Conservation (phyloP, 2,113 vertebrate genomes). For the Sciurus niger region DNA sequence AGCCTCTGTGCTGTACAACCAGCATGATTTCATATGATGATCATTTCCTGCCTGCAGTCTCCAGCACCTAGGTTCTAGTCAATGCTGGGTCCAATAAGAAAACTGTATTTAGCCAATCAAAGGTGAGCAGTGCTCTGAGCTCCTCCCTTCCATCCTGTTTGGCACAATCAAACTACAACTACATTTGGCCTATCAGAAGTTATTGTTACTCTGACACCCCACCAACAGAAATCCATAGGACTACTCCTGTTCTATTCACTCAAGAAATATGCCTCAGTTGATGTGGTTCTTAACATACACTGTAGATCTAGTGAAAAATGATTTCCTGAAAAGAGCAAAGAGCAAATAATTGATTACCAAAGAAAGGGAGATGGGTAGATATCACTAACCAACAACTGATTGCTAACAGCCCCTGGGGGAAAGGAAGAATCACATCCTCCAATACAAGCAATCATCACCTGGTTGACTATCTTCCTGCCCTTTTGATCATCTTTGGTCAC, state of each 20-base stretch:
- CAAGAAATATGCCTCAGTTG: background rate
- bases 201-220: too few species aligned
- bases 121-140: background rate
- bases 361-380: too few species aligned
- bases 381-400: too few species aligned
- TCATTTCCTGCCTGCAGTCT: background rate
- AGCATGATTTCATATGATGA: accelerated
- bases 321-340: background rate
- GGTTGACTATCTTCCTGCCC: too few species aligned
- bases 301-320: background rate
- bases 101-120: background rate
- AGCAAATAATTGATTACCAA: too few species aligned
- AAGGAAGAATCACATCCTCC: too few species aligned
- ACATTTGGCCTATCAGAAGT: background rate
- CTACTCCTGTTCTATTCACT: background rate
- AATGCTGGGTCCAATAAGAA: background rate
- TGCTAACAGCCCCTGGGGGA: too few species aligned
- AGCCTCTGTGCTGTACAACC: accelerated
- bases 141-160: too few species aligned
- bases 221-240: background rate
- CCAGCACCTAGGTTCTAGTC: accelerated
- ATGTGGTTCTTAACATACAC: too few species aligned
- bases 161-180: background rate
- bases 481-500: too few species aligned
- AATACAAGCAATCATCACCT: too few species aligned